Conservation (phyloP, 1,140 invertebrate species). For the Hycleus phaleratus region DNA sequence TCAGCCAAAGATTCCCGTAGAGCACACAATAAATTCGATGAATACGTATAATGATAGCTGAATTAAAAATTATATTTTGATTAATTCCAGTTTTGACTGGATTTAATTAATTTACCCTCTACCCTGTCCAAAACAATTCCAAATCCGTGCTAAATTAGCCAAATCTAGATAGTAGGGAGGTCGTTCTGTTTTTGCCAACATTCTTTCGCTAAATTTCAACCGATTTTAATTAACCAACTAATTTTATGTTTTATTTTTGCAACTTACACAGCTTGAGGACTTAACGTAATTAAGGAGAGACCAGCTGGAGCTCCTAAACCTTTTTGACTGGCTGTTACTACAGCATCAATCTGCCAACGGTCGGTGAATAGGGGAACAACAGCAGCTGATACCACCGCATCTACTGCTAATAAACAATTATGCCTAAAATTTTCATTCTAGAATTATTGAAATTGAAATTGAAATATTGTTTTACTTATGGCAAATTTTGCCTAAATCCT, state of each 20-base stretch:
- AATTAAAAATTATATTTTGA: neutral
- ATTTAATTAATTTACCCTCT: neutral
- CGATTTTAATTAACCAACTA: neutral
- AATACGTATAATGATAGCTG: conserved; percentile 7
- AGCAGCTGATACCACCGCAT: conserved; percentile 5
- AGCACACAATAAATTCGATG: neutral
- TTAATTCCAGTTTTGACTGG: neutral
- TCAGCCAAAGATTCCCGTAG: conserved; percentile 7
- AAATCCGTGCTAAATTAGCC: neutral
- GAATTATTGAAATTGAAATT: too few relatives aligned
- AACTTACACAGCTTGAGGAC: conserved; percentile 59
- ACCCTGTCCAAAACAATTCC: neutral
- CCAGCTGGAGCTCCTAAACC: conserved; percentile 72
- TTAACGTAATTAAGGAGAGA: conserved; percentile 75
- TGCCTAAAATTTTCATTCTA: too few relatives aligned
- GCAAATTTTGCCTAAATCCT: conserved; percentile 65
- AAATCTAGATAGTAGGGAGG: conserved; percentile 8
- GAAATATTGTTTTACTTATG: conserved; percentile 42
- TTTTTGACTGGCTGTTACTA: conserved; percentile 80
- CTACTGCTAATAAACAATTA: conserved; percentile 6
- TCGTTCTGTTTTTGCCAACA: neutral
- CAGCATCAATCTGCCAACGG: conserved; percentile 67
- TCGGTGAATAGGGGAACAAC: conserved; percentile 66
- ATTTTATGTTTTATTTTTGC: neutral
- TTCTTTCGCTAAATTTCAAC: neutral